Evolutionary conservation across 2,888 invertebrate genomes (phyloP).

Genomic region (Himalopsyche anomala): DNA sequence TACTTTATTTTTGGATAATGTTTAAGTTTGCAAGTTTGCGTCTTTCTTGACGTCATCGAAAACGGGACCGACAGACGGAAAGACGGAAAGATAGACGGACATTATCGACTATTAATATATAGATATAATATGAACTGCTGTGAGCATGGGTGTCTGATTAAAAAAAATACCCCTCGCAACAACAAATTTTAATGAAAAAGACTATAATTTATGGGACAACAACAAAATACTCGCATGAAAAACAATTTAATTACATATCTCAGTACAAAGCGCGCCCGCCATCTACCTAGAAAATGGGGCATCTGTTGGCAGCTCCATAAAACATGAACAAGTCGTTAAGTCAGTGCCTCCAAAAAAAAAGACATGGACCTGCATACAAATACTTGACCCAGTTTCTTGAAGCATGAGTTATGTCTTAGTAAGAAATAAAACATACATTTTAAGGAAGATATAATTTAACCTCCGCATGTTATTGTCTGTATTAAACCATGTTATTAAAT

Average conservation of each 20-base stretch:
- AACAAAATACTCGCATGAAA: neutral
- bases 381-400: constrained; percentile 15
- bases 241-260: neutral
- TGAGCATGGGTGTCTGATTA: no score
- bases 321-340: constrained; percentile 34
- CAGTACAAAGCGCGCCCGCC: neutral
- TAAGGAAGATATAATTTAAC: no score
- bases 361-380: constrained; percentile 12
- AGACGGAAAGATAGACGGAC: no score
- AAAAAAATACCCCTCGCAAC: no score
- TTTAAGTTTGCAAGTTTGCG: no score
- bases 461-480: no score
- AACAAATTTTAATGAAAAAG: neutral
- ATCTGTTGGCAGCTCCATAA: constrained; percentile 30
- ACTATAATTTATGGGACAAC: neutral
- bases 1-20: no score
- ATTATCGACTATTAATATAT: no score
- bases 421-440: neutral
- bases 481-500: no score
- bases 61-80: no score
- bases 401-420: neutral
- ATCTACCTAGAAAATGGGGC: neutral
- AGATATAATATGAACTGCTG: no score
- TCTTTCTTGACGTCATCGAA: no score
- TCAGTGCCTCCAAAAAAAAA: neutral